Base-by-base conservation (phyloP, 2,113 vertebrate genomes). In the Nannospalax galili region DNA sequence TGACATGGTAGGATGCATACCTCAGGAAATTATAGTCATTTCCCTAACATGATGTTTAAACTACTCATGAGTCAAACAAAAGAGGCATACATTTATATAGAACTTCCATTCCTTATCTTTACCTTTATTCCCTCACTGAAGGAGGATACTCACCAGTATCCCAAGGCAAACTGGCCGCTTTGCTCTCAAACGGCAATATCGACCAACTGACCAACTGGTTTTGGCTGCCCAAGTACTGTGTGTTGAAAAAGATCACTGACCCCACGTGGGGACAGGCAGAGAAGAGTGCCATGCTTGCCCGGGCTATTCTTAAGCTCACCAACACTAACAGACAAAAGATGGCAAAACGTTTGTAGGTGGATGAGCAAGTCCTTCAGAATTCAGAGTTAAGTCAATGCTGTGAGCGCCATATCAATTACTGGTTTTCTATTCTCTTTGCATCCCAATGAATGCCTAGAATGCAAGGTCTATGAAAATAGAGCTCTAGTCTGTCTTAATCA, bases 1-100 rank as follows among this genome's bases (percentile, higher is more conserved):
- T 86, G 56, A 94, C 64, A 74, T 12, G 37, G 84, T 64, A 94
- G 56, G 24, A 92, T 7, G 30, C 30, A 88, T 48, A 75, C 73
- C 16, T 73, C 26, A 64, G 69, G 78, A 65, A 88, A 85, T 77
- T 70, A 58, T 2, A 72, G 42, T 92, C 64, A 95, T 92, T 89
- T 94, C 96, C 52, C 65, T 84, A 94, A 88, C 28, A 82, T 17
- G 40, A 92, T 52, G 32, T 86, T 37, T 84, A 42, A 96, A 64
- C 42, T 72, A 69, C 5, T 86, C 52, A 64, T 24, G n/a, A 69
- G 60, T 95, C 74, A 91, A 84, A 89, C n/a, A 80, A 48, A 85
- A 91, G 88, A 74, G 45, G 77, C 37, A 84, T 17, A 3, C 10
- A 67, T 69, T 87, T 37, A 48, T 67, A 82, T 5, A 60, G 4